These are phyloP conservation scores for Scaptomyza graminum DNA, from an alignment of 1,140 invertebrate genomes.

Conservation along the genomic window DNA sequence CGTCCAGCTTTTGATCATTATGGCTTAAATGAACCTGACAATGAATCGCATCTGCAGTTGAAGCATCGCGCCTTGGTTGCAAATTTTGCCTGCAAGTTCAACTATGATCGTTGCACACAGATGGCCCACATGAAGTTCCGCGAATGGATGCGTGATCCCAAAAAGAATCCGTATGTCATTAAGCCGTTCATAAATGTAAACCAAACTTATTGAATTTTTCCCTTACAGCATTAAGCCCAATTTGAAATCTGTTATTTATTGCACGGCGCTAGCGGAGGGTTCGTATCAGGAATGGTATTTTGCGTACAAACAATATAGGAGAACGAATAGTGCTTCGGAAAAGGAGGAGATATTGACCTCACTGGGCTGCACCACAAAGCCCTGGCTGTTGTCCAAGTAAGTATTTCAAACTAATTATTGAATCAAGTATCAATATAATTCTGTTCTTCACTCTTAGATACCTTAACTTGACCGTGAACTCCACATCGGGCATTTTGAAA, in stretches of 20 bases:
- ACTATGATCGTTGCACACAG: conserved; percentile 84
- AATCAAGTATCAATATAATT: neutral
- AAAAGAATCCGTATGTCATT: conserved; percentile 64
- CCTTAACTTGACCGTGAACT: conserved; percentile 84
- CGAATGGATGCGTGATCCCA: conserved; percentile 83
- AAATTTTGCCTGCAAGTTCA: conserved; percentile 84
- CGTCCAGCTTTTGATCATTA: conserved; percentile 74
- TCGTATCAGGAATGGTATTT: conserved; percentile 85
- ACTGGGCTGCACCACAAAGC: conserved; percentile 85
- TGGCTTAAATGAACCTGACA: conserved; percentile 74
- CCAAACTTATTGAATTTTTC: neutral
- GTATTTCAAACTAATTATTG: conserved; percentile 21
- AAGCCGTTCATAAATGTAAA: neutral
- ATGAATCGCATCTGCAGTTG: conserved; percentile 84
- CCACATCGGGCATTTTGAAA: conserved; percentile 84
- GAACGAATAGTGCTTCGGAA: conserved; percentile 85
- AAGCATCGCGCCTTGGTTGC: conserved; percentile 85
- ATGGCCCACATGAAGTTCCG: conserved; percentile 83
- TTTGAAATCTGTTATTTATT: conserved; percentile 85
- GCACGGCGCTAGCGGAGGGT: conserved; percentile 85
- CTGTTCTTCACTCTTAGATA: conserved; percentile 71
- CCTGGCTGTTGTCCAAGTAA: conserved; percentile 84
- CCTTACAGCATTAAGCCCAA: conserved; percentile 84
- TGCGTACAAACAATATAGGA: conserved; percentile 85
- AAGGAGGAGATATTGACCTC: conserved; percentile 86